Base-by-base conservation (phyloP, 2,113 vertebrate species). In the Axis porcinus region DNA sequence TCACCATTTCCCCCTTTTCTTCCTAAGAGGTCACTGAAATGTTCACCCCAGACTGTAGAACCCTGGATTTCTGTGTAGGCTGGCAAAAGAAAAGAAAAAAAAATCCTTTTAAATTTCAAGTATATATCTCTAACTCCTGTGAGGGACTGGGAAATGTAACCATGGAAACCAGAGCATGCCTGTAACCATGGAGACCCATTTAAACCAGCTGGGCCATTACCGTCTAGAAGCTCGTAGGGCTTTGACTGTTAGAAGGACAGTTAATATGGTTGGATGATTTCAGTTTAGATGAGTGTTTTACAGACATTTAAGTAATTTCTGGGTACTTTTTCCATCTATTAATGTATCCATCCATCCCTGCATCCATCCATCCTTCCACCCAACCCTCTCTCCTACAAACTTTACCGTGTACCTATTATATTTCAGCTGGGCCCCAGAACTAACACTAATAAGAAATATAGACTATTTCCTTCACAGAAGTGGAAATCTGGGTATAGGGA, bases 141-240 rank as follows among this genome's bases (percentile, higher is more conserved):
- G 47, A 97, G 93, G 82, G 81, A 97, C 94, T 25, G 58, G 78
- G 94, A 93, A 89, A 74, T 12, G 96, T 98, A 93, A 97, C 98
- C 98, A 98, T 98, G 96, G 98, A 97, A 98, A 98, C 97, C 58
- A 90, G 91, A 97, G 96, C 93, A 97, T 95, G 95, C 95, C 58
- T 90, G 98, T 98, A 93, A 98, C 98, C 97, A 98, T 98, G 93
- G 98, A 97, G 81, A 98, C 94, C 89, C 97, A 97, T 92, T 97
- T 95, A 98, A 97, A 95, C 96, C 89, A 96, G 97, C 98, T 97
- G 93, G 89, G 95, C 97, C 84, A 55, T 95, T 86, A 67, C 33
- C 6, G 0, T 86, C 81, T 93, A 78, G 95, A 96, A 97, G 91
- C 89, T 93, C 47, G 84, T 74, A 64, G 47, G 45, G 86, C 21